Conservation (phyloP, 35 echinoderm and acorn worm genomes). For the Ophioderma brevispina region DNA sequence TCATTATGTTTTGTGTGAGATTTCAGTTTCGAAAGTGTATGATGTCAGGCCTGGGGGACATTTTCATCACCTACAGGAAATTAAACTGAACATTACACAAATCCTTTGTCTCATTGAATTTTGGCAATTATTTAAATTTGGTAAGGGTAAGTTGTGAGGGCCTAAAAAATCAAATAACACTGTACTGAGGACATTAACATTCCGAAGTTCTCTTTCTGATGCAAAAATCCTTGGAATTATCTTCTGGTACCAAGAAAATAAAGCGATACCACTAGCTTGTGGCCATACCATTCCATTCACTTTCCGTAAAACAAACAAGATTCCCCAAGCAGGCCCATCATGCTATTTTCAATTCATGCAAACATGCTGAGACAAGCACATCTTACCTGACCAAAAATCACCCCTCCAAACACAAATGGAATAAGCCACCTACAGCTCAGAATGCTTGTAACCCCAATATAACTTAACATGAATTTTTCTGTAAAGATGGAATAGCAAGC, state of each 20-base stretch:
- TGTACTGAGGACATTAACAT: not conserved
- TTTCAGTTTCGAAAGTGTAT: too few species aligned
- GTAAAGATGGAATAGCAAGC: not conserved
- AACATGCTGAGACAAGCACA: not conserved
- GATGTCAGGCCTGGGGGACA: too few species aligned
- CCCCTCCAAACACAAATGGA: not conserved
- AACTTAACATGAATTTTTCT: constrained; percentile 8
- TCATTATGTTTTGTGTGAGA: too few species aligned
- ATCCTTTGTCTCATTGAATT: too few species aligned
- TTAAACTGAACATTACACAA: too few species aligned
- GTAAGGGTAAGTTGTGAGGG: too few species aligned
- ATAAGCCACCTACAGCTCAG: not conserved
- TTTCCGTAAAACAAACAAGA: not conserved
- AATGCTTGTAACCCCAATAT: constrained; percentile 6
- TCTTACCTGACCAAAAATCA: not conserved
- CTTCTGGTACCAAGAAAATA: not conserved
- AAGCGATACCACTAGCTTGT: not conserved
- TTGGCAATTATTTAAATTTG: too few species aligned
- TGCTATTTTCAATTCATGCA: not conserved
- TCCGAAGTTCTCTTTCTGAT: not conserved
- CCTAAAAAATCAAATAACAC: too few species aligned
- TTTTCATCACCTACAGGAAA: too few species aligned
- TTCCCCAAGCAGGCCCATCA: too few species aligned
- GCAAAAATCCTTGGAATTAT: not conserved
- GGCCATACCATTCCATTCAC: not conserved